phyloP scores from a whole-genome alignment of 2,797 vertebrate genomes.

The Morus bassanus region DNA sequence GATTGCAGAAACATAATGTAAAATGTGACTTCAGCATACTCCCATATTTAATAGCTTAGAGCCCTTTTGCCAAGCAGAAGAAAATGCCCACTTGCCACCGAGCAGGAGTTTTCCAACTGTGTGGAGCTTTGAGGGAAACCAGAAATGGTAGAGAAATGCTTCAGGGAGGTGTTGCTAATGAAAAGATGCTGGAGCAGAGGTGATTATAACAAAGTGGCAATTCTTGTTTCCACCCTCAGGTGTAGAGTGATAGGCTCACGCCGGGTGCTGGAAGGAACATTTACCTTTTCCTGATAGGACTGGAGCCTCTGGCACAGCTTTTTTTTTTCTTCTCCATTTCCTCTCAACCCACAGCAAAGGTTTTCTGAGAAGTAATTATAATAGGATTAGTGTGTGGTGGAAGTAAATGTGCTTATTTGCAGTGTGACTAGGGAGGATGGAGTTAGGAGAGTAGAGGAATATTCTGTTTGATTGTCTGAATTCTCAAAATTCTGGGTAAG shows the following conservation, averaged over 20 bases:
- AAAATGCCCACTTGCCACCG: background rate
- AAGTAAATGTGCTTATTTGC: constrained; percentile 30
- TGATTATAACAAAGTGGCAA: background rate
- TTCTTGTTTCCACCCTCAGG: background rate
- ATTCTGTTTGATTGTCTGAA: background rate
- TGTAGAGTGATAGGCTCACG: background rate
- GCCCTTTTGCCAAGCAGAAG: background rate
- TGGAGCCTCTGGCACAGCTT: background rate
- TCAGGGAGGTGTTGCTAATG: background rate
- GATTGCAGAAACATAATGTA: background rate
- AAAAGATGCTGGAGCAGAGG: background rate
- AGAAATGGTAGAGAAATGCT: background rate
- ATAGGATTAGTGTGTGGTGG: constrained; percentile 1
- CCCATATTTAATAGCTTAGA: background rate
- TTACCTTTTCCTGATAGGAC: background rate
- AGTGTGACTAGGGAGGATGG: background rate
- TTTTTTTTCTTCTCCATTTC: background rate
- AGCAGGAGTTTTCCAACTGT: background rate
- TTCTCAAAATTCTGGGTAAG: background rate
- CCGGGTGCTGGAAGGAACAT: background rate
- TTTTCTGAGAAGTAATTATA: constrained; percentile 35
- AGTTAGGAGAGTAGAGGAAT: background rate
- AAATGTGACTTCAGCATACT: background rate
- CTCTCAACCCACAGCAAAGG: background rate
- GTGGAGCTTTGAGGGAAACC: background rate